phyloP scores from a whole-genome alignment of 2,113 vertebrate genomes.

The Strigops habroptila region DNA sequence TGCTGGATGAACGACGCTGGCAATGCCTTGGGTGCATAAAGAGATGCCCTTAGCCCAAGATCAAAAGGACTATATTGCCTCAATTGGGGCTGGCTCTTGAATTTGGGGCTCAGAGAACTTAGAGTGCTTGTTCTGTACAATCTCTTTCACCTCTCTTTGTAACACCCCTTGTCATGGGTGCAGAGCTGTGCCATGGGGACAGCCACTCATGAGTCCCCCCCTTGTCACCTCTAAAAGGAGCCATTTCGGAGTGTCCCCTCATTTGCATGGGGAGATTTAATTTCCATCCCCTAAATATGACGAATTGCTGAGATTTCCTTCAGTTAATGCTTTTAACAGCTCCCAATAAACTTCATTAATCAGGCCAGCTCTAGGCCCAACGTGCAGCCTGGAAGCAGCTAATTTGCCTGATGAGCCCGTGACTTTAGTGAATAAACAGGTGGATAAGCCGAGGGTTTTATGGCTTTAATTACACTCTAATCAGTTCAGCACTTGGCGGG shows the following conservation, averaged over 20 bases:
- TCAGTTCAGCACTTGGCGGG: slow-evolving; percentile 93
- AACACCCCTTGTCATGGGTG: fast-evolving
- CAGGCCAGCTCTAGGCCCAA: slow-evolving; percentile 86
- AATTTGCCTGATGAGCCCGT: slow-evolving; percentile 92
- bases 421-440: slow-evolving; percentile 95
- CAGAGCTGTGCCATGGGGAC: neutral
- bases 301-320: slow-evolving; percentile 96
- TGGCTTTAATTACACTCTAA: slow-evolving; percentile 99
- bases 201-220: neutral
- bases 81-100: neutral
- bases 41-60: neutral
- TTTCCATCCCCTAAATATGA: slow-evolving; percentile 99
- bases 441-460: slow-evolving; percentile 98
- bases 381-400: slow-evolving; percentile 83
- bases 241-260: slow-evolving; percentile 63
- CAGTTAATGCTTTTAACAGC: slow-evolving; percentile 99
- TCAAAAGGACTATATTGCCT: neutral
- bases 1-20: neutral
- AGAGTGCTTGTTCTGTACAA: neutral
- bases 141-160: neutral
- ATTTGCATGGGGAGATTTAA: slow-evolving; percentile 91
- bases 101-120: neutral
- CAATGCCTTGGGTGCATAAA: fast-evolving
- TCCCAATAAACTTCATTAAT: slow-evolving; percentile 99
- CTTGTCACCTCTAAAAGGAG: slow-evolving; percentile 76